Conservation (phyloP, 2,888 invertebrate species). For the Carcina quercana region DNA sequence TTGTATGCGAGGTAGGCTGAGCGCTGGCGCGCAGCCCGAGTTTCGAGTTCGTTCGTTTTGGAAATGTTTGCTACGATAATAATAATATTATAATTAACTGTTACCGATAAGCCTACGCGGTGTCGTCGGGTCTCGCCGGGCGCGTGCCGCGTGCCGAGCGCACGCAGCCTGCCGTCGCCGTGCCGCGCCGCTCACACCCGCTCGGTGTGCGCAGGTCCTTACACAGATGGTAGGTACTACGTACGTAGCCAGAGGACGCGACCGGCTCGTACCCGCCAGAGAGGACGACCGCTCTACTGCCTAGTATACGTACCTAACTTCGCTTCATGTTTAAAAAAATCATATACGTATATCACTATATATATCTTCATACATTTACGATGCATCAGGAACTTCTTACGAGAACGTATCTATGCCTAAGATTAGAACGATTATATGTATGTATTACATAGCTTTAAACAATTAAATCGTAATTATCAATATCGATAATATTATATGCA, state of each 20-base stretch:
- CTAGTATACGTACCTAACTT: slow-evolving; percentile 72
- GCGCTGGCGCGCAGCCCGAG: slow-evolving; percentile 73
- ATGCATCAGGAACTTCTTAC: slow-evolving; percentile 76
- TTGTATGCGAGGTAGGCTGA: slow-evolving; percentile 82
- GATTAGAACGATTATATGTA: slow-evolving; percentile 76
- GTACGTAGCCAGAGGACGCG: slow-evolving; percentile 1
- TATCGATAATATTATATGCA: slow-evolving; percentile 77
- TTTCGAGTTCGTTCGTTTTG: slow-evolving; percentile 77
- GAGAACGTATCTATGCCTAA: slow-evolving; percentile 75
- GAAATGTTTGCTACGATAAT: slow-evolving; percentile 75
- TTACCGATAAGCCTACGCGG: slow-evolving; percentile 74
- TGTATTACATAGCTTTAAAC: slow-evolving; percentile 77
- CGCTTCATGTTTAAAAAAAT: slow-evolving; percentile 72
- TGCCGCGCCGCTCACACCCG: background rate
- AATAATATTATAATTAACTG: slow-evolving; percentile 68
- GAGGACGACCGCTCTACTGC: slow-evolving; percentile 71
- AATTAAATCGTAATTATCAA: slow-evolving; percentile 76
- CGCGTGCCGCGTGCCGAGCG: slow-evolving; percentile 18
- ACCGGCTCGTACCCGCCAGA: slow-evolving; percentile 41
- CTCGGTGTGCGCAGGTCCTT: too few species aligned
- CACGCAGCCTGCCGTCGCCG: slow-evolving; percentile 1
- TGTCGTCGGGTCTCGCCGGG: slow-evolving; percentile 64
- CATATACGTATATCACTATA: slow-evolving; percentile 74
- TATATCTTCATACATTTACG: slow-evolving; percentile 74
- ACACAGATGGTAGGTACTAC: too few species aligned